Conservation (phyloP, 2,113 vertebrate genomes). For the Galemys pyrenaicus region DNA sequence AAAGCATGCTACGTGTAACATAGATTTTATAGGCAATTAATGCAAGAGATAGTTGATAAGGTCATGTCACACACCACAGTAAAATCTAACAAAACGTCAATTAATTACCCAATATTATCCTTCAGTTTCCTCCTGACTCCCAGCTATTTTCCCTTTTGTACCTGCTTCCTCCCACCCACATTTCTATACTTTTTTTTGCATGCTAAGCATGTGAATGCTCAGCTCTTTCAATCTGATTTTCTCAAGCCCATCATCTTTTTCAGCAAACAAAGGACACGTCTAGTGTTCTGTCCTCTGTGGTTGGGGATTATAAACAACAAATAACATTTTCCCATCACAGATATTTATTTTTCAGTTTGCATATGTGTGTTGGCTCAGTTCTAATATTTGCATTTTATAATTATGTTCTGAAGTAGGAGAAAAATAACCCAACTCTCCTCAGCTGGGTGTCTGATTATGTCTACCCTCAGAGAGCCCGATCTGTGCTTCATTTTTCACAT, state of each 20-base stretch:
- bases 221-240: conserved; percentile 26
- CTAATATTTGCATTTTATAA: conserved; percentile 54
- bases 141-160: too few relatives aligned
- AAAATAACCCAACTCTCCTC: neutral
- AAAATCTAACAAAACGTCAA: neutral
- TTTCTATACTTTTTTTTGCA: neutral
- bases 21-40: neutral
- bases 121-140: neutral
- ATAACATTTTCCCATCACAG: neutral
- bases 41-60: neutral
- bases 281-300: neutral
- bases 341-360: conserved; percentile 44
- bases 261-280: conserved; percentile 28
- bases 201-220: neutral
- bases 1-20: neutral
- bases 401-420: neutral
- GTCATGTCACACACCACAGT: neutral
- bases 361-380: neutral
- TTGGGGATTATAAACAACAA: conserved; percentile 23
- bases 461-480: neutral
- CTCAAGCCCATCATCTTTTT: neutral
- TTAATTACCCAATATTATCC: neutral
- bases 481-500: neutral
- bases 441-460: neutral
- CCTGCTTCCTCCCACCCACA: rapidly evolving